These are phyloP conservation scores for Bibio marci DNA, from an alignment of 2,888 invertebrate species.

Conservation along the genomic window DNA sequence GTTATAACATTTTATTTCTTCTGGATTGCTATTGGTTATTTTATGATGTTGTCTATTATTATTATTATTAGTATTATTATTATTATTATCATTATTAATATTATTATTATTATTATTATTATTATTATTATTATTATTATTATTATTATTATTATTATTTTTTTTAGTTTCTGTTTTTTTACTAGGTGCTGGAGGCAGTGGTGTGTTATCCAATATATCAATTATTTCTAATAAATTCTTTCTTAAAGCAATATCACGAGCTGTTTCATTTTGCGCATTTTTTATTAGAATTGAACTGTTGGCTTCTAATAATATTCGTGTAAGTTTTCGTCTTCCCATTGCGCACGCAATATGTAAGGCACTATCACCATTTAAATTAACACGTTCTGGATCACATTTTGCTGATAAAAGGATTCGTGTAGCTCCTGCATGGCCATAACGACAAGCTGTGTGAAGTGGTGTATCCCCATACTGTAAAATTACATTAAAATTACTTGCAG, in stretches of 20 bases:
- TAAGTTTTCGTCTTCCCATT: constrained; percentile 81
- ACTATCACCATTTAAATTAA: constrained; percentile 93
- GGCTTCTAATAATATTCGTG: constrained; percentile 75
- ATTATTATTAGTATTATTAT: constrained; percentile 19
- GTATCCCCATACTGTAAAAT: constrained; percentile 78
- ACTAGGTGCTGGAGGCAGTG: not conserved
- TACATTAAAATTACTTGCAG: not conserved
- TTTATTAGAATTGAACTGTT: constrained; percentile 51
- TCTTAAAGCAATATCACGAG: constrained; percentile 72
- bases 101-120: constrained; percentile 37
- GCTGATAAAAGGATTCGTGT: constrained; percentile 87
- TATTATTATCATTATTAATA: constrained; percentile 33
- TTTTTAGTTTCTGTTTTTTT: constrained; percentile 19
- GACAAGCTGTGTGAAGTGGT: constrained; percentile 81
- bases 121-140: constrained; percentile 18
- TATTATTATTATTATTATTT: constrained; percentile 14
- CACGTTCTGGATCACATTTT: constrained; percentile 66
- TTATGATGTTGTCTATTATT: constrained; percentile 8
- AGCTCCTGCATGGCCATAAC: constrained; percentile 93
- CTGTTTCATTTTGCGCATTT: constrained; percentile 53
- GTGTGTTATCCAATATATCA: constrained; percentile 43
- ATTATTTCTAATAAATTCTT: constrained; percentile 76
- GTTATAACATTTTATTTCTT: no score
- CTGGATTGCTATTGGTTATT: constrained; percentile 18
- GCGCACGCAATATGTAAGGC: constrained; percentile 87